Evolutionary conservation across 2,113 vertebrate species (phyloP), one percentile per base, ranked within the genome.

Genomic region (Dendrocopos noguchii): DNA sequence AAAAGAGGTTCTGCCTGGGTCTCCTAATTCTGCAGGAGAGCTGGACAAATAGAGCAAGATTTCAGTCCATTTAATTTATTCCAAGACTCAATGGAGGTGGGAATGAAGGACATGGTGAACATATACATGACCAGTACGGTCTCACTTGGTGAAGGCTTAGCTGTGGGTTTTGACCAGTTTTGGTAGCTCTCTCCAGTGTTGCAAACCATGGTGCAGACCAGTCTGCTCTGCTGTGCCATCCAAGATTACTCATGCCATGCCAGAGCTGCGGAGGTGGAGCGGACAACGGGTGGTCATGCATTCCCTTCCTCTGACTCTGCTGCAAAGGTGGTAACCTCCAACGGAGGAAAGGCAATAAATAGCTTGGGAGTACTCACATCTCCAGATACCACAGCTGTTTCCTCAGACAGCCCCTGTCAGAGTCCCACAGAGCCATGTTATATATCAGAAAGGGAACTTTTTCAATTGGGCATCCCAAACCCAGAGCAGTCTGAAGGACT

Each of bases 71-170:
- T 68, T 59, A 1, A 9, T 52, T 82, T 87, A 39, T 76, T 70
- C n/a, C 28, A 12, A 7, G 12, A 10, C 18, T 22, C 16, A 22
- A 9, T 13, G 53, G 66, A 61, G 60, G 29, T 14, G 17, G 8
- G 18, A 13, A 17, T 4, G 60, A 72, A 59, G 36, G 17, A 36
- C 2, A 2, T 15, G 12, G 28, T 19, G 66, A 66, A 29, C 4
- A 4, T 3, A 10, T 3, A 3, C 7, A 3, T 13, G 80, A 15
- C 5, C 1, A 5, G 44, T 17, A 24, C 3, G 2, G 17, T 52
- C 27, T 44, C 27, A 6, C 44, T 53, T 6, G 22, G 7, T 19
- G 24, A 53, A 68, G 33, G 11, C 56, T 20, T 10, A 7, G 18
- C 17, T 6, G 29, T 46, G 70, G 53, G 19, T 8, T 88, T 22